phyloP scores from a whole-genome alignment of 2,113 vertebrate species.

The Lucifuga dentata region DNA sequence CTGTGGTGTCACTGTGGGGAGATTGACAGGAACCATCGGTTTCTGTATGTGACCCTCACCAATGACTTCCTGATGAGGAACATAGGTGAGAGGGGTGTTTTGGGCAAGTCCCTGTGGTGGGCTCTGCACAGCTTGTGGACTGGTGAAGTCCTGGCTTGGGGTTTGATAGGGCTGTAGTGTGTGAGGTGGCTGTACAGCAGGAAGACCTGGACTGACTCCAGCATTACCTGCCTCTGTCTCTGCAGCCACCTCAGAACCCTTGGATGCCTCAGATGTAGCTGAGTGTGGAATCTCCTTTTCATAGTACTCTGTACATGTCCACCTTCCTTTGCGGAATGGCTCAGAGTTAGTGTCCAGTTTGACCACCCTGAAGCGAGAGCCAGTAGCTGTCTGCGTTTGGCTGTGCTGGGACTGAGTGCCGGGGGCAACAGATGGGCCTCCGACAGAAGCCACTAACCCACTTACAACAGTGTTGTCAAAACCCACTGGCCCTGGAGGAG shows the following conservation, averaged over 20 bases:
- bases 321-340: slow-evolving; percentile 95
- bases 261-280: slow-evolving; percentile 48
- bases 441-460: slow-evolving; percentile 57
- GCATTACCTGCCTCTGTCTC: slow-evolving; percentile 75
- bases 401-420: slow-evolving; percentile 70
- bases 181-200: slow-evolving; percentile 59
- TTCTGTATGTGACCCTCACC: slow-evolving; percentile 68
- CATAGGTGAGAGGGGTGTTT: slow-evolving; percentile 50
- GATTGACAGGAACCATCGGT: slow-evolving; percentile 23
- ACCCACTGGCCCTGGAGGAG: slow-evolving; percentile 33
- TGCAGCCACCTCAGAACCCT: slow-evolving; percentile 40
- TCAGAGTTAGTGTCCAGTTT: slow-evolving; percentile 97
- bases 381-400: slow-evolving; percentile 81
- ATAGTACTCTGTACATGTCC: slow-evolving; percentile 97
- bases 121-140: slow-evolving; percentile 70
- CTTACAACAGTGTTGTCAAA: slow-evolving; percentile 47
- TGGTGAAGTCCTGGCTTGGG: slow-evolving; percentile 68
- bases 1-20: slow-evolving; percentile 37
- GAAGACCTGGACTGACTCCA: slow-evolving; percentile 34
- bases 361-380: slow-evolving; percentile 95
- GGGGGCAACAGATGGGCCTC: slow-evolving; percentile 74
- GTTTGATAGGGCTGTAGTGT: slow-evolving; percentile 67
- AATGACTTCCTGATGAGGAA: slow-evolving; percentile 60
- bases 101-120: slow-evolving; percentile 60
- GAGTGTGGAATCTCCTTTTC: slow-evolving; percentile 88